These are phyloP conservation scores for Epinotia bilunana DNA, from an alignment of 2,888 invertebrate species.

Conservation along the genomic window DNA sequence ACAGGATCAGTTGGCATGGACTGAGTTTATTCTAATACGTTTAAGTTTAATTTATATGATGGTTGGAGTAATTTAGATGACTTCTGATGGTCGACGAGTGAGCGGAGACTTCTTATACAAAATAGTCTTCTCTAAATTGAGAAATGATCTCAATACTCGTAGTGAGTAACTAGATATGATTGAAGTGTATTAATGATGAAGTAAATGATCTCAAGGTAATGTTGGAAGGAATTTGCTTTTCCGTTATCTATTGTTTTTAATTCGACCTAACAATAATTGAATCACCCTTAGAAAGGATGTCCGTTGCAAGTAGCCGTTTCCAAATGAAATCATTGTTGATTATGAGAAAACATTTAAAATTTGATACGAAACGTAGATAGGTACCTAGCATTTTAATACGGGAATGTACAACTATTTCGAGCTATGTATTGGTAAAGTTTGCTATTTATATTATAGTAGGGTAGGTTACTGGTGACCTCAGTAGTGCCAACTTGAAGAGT, in stretches of 20 bases:
- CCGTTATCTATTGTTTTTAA: slow-evolving; percentile 23
- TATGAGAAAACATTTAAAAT: slow-evolving; percentile 69
- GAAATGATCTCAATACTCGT: slow-evolving; percentile 41
- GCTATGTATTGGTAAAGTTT: slow-evolving; percentile 61
- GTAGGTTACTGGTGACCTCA: slow-evolving; percentile 44
- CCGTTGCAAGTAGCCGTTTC: slow-evolving; percentile 62
- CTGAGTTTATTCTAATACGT: slow-evolving; percentile 24
- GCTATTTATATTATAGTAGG: slow-evolving; percentile 60
- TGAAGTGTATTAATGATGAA: slow-evolving; percentile 35
- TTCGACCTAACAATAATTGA: slow-evolving; percentile 30
- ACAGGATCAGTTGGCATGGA: slow-evolving; percentile 32
- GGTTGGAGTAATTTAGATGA: slow-evolving; percentile 38
- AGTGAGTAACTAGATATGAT: slow-evolving; percentile 40
- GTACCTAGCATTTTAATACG: slow-evolving; percentile 81
- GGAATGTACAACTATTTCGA: slow-evolving; percentile 74
- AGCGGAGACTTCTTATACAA: slow-evolving; percentile 44
- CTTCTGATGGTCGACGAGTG: slow-evolving; percentile 31
- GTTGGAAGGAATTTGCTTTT: slow-evolving; percentile 25
- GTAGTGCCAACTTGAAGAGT: slow-evolving; percentile 24
- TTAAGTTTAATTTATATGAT: slow-evolving; percentile 30
- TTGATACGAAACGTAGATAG: slow-evolving; percentile 83
- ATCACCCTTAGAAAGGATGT: slow-evolving; percentile 35
- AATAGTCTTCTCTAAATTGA: slow-evolving; percentile 33
- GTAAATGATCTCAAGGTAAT: slow-evolving; percentile 31
- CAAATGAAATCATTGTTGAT: slow-evolving; percentile 60